Evolutionary conservation across 2,888 invertebrate genomes (phyloP).

Genomic region (Nephrotoma guestfalica): DNA sequence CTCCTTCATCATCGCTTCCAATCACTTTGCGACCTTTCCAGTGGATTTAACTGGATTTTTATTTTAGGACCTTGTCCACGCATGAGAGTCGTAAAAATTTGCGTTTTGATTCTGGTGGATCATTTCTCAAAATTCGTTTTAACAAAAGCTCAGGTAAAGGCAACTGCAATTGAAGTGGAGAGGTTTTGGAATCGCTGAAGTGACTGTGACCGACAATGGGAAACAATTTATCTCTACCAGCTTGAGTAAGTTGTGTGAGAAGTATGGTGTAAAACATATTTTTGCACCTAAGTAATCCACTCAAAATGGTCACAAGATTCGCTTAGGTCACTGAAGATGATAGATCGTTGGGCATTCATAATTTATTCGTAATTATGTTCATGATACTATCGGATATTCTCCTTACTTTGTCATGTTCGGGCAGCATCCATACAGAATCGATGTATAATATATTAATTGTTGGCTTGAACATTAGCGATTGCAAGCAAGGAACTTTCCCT

Average conservation of each 20-base stretch:
- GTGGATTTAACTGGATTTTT: background rate
- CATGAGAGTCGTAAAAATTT: background rate
- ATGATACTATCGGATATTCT: constrained; percentile 5
- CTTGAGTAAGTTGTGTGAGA: background rate
- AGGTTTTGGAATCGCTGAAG: background rate
- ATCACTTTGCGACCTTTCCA: background rate
- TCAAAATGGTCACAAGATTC: background rate
- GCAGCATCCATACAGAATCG: background rate
- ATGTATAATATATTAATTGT: background rate
- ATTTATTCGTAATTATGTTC: constrained; percentile 4
- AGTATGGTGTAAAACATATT: background rate
- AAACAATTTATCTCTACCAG: background rate
- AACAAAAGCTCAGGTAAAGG: background rate
- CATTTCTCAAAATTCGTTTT: background rate
- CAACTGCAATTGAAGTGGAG: background rate
- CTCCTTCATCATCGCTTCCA: background rate
- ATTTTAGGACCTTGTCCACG: background rate
- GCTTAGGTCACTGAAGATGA: background rate
- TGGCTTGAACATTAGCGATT: background rate
- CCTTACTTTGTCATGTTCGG: constrained; percentile 10
- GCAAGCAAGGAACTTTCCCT: background rate
- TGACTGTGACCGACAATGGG: background rate
- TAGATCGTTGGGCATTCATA: background rate
- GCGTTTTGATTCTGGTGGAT: background rate
- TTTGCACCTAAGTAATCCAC: background rate